These are phyloP conservation scores for Triplophysa dalaica DNA, from an alignment of 2,113 vertebrate species.

Conservation along the genomic window DNA sequence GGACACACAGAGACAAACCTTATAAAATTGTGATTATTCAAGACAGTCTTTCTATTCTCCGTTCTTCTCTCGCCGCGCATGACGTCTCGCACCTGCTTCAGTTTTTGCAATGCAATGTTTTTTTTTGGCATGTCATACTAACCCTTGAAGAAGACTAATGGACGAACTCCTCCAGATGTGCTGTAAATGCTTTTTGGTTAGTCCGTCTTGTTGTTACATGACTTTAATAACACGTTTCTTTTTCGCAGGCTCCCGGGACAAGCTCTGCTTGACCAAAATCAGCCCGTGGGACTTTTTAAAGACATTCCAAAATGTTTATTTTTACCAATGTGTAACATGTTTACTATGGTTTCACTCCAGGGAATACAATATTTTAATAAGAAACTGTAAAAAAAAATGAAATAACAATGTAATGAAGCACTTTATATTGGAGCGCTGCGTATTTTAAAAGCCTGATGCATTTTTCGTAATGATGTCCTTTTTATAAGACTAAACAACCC, in stretches of 20 bases:
- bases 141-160: not conserved
- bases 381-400: constrained; percentile 73
- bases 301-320: constrained; percentile 95
- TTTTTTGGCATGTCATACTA: not conserved
- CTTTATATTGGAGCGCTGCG: constrained; percentile 80
- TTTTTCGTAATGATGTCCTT: constrained; percentile 78
- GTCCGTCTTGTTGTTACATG: constrained; percentile 65
- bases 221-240: constrained; percentile 72
- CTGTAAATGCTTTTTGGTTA: constrained; percentile 54
- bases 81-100: constrained; percentile 7
- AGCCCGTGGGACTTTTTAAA: constrained; percentile 86
- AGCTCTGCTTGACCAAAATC: constrained; percentile 95
- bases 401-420: constrained; percentile 79
- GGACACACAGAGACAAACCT: too few species aligned
- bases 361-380: constrained; percentile 83
- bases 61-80: constrained; percentile 12
- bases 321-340: constrained; percentile 83
- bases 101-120: not conserved
- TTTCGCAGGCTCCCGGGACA: constrained; percentile 94
- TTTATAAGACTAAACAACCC: constrained; percentile 69
- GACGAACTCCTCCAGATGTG: not conserved
- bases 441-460: constrained; percentile 77
- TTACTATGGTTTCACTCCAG: constrained; percentile 84
- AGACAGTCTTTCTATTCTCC: constrained; percentile 14
- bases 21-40: not conserved